phyloP scores from a whole-genome alignment of 2,113 vertebrate species.

The Gallinago undulata region DNA sequence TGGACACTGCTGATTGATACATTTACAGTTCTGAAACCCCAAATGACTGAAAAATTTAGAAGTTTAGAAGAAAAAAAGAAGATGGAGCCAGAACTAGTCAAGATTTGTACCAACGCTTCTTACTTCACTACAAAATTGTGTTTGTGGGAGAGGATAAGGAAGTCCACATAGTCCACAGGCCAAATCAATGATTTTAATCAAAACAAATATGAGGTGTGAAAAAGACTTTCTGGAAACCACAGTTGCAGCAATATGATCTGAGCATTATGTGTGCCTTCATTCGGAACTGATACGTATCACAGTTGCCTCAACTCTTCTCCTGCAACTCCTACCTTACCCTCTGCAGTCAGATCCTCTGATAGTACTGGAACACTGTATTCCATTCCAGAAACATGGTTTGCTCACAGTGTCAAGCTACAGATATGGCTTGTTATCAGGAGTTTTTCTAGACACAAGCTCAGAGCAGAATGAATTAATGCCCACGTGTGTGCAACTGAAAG shows the following conservation, averaged over 20 bases:
- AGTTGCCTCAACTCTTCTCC: background rate
- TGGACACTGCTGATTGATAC: background rate
- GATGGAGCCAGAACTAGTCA: background rate
- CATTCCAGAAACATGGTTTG: background rate
- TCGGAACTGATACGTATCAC: background rate
- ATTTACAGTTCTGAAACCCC: background rate
- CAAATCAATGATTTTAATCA: background rate
- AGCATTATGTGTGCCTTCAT: background rate
- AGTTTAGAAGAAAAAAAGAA: background rate
- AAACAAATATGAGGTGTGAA: background rate
- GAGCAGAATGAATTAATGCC: background rate
- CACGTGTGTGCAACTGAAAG: background rate
- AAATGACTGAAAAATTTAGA: background rate
- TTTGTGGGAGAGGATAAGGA: background rate
- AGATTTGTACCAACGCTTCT: background rate
- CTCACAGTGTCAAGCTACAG: background rate
- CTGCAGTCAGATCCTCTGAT: background rate
- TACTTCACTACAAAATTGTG: background rate
- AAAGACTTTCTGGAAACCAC: background rate
- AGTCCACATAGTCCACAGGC: background rate
- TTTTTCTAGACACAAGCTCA: background rate
- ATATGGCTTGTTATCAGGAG: background rate
- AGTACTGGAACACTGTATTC: background rate
- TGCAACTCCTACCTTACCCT: background rate
- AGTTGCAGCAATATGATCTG: background rate